These are phyloP conservation scores for Neoscelio sp. DNA, from an alignment of 2,888 invertebrate genomes.

Conservation along the genomic window DNA sequence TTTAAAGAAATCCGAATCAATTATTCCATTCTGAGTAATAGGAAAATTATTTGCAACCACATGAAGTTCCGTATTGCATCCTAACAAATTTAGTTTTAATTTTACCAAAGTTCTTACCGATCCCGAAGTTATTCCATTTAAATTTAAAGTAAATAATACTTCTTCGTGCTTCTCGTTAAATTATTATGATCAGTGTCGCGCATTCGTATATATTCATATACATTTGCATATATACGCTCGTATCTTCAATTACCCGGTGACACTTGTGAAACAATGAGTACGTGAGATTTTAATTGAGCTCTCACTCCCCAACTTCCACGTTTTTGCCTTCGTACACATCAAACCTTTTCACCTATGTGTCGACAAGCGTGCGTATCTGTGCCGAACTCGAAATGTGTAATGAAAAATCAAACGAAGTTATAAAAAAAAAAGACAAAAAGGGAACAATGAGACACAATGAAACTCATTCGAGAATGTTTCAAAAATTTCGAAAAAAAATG, in stretches of 20 bases:
- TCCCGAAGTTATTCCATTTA: no score
- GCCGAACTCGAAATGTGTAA: conserved; percentile 28
- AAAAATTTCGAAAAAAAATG: conserved; percentile 19
- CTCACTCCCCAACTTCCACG: conserved; percentile 53
- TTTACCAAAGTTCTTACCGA: no score
- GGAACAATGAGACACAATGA: conserved; percentile 21
- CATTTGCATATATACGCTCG: conserved; percentile 38
- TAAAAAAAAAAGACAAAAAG: conserved; percentile 13
- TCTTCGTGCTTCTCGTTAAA: conserved; percentile 11
- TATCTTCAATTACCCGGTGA: conserved; percentile 69
- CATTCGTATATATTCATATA: conserved; percentile 7
- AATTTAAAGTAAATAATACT: conserved; percentile 25
- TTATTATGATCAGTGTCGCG: conserved; percentile 21
- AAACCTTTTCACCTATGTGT: conserved; percentile 52
- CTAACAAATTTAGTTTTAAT: no score
- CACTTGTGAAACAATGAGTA: conserved; percentile 70
- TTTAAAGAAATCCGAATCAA: no score
- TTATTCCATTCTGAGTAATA: no score
- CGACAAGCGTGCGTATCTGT: conserved; percentile 31
- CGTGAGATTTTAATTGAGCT: conserved; percentile 73
- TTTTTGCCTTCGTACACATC: conserved; percentile 48
- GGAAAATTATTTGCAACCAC: no score
- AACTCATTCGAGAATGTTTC: neutral
- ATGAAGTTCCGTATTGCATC: no score
- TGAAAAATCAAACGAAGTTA: conserved; percentile 62